Evolutionary conservation across 1,140 invertebrate genomes (phyloP).

Genomic region (Zaprionus kolodkinae): DNA sequence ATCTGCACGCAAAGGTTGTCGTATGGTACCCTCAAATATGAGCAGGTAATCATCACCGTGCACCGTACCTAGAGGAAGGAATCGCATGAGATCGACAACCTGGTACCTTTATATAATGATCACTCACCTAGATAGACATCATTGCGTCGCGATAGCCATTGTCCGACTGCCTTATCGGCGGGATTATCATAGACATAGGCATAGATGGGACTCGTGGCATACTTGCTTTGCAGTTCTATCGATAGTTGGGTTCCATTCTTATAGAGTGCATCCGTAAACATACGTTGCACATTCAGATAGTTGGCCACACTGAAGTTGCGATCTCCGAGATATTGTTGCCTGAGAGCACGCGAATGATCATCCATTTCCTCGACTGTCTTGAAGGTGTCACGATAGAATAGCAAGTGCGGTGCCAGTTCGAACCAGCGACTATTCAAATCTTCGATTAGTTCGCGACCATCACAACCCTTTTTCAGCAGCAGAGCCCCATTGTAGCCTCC

Average conservation of each 20-base stretch:
- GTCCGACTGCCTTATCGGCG: constrained; percentile 18
- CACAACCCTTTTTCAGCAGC: constrained; percentile 24
- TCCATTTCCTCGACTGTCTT: constrained; percentile 11
- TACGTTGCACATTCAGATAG: constrained; percentile 40
- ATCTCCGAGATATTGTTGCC: constrained; percentile 17
- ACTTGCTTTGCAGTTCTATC: constrained; percentile 33
- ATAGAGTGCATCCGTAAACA: constrained; percentile 55
- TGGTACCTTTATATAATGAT: not conserved
- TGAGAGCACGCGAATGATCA: not conserved
- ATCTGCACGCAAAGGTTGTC: constrained; percentile 24
- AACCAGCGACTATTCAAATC: constrained; percentile 33
- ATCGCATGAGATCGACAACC: not conserved
- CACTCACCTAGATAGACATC: constrained; percentile 46
- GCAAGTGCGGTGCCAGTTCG: constrained; percentile 40
- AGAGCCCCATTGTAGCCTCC: constrained; percentile 85
- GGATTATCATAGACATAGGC: constrained; percentile 59
- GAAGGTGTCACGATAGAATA: constrained; percentile 2
- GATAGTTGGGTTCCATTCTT: constrained; percentile 40
- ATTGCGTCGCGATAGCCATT: constrained; percentile 34
- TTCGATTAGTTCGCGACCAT: constrained; percentile 22
- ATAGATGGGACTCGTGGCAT: constrained; percentile 39
- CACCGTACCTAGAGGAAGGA: not conserved
- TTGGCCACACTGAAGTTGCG: constrained; percentile 26
- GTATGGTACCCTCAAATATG: constrained; percentile 19
- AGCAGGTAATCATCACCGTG: constrained; percentile 52